These are phyloP conservation scores for Halcyon leucocephala DNA, from an alignment of 2,797 vertebrate genomes.

Conservation along the genomic window DNA sequence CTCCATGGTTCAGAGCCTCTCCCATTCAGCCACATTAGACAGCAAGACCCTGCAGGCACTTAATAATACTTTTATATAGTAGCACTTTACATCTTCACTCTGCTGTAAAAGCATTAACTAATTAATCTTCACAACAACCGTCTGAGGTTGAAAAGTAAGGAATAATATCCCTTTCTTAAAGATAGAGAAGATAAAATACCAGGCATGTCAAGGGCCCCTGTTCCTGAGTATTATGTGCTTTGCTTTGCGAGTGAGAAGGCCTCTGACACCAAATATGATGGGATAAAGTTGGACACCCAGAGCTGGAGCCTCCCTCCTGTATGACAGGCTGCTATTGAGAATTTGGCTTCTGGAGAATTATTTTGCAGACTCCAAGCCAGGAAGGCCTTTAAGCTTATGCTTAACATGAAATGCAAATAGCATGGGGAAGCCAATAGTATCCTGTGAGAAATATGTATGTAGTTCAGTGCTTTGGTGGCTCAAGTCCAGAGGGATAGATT, in stretches of 20 bases:
- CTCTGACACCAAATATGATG: not conserved
- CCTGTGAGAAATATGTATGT: not conserved
- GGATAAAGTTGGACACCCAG: not conserved
- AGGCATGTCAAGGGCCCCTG: not conserved
- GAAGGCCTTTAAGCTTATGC: not conserved
- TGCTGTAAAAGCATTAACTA: conserved; percentile 58
- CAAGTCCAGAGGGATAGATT: not conserved
- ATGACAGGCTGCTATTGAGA: not conserved
- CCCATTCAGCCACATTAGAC: conserved; percentile 46
- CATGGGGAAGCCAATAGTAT: not conserved
- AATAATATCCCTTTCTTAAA: conserved; percentile 18
- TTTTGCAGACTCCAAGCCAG: not conserved
- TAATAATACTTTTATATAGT: conserved; percentile 60
- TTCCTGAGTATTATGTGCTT: not conserved
- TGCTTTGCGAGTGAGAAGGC: not conserved
- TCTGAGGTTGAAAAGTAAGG: conserved; percentile 27
- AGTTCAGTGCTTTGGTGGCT: not conserved
- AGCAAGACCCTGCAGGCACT: conserved; percentile 57
- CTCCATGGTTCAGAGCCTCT: conserved; percentile 42
- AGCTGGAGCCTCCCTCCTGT: not conserved
- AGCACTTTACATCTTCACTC: conserved; percentile 45
- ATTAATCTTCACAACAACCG: conserved; percentile 61
- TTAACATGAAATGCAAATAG: not conserved
- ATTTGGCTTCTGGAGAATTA: not conserved
- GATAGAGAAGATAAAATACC: conserved; percentile 35